These are phyloP conservation scores for Orthosia gothica DNA, from an alignment of 2,888 invertebrate species.

Conservation along the genomic window DNA sequence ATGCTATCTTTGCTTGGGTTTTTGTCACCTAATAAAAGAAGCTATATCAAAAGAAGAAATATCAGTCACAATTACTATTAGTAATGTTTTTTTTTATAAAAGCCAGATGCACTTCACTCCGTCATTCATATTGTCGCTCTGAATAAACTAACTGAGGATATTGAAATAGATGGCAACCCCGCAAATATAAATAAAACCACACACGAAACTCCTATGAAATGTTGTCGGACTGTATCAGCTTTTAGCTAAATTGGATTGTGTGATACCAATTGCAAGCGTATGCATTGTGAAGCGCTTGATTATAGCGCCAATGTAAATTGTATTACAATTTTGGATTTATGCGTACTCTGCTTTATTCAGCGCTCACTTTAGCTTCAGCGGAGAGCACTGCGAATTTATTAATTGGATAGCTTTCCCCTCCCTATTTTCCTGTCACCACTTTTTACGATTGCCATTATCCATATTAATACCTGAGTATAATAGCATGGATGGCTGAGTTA, in stretches of 20 bases:
- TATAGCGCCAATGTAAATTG: conserved; percentile 51
- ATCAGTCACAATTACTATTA: background rate
- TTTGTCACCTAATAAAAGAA: background rate
- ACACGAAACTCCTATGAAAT: conserved; percentile 61
- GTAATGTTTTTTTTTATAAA: background rate
- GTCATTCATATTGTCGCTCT: conserved; percentile 46
- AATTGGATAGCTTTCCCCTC: conserved; percentile 52
- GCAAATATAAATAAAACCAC: conserved; percentile 72
- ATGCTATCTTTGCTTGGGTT: background rate
- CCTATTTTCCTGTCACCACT: conserved; percentile 39
- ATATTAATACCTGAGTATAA: conserved; percentile 36
- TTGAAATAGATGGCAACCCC: conserved; percentile 69
- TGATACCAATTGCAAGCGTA: conserved; percentile 54
- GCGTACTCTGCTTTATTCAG: conserved; percentile 45
- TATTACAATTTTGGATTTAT: conserved; percentile 56
- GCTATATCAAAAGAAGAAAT: background rate
- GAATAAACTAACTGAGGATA: conserved; percentile 58
- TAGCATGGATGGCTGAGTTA: conserved; percentile 28
- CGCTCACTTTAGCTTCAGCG: conserved; percentile 22
- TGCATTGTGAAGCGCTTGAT: conserved; percentile 59
- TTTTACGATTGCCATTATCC: conserved; percentile 37
- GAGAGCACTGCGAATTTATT: conserved; percentile 50
- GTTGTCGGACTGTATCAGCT: conserved; percentile 74
- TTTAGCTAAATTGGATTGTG: conserved; percentile 80
- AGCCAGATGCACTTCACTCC: conserved; percentile 13